Evolutionary conservation across 2,888 invertebrate species (phyloP), one percentile per base, ranked within the genome.

Genomic region (Polydrusus pterygomalis): DNA sequence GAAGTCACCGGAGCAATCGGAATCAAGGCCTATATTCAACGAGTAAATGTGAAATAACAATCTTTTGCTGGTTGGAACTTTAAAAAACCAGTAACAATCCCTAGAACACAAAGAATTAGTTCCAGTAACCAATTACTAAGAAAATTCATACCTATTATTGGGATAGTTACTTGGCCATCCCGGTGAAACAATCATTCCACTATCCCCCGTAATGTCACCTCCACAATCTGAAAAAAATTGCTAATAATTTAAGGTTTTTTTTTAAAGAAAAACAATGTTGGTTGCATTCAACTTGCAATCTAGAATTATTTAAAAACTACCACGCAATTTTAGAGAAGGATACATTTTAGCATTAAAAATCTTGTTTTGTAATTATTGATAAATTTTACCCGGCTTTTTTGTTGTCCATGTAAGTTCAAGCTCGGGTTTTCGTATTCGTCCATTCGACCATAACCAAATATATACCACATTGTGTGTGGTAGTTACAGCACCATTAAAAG

Each of bases 121-220:
- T n/a, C n/a, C n/a, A n/a, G n/a, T n/a, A n/a, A n/a, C n/a, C n/a
- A n/a, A n/a, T n/a, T n/a, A n/a, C n/a, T n/a, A n/a, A 10, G 2
- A 25, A 47, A 54, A 43, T 43, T 1, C n/a, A 47, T 81, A 87
- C 75, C 92, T 86, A 86, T 95, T 93, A 13, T 92, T 90, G 0
- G 97, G 97, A 88, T 97, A 98, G 78, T 90, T 91, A 11, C 95
- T 95, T 0, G 97, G 97, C 67, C 94, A 96, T 0, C 97, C 97
- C 0, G 97, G 97, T 1, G 96, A 96, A 64, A 90, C 91, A 18
- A 98, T 91, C 0, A 92, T 91, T 0, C 97, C 97, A 84, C 95
- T 93, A 3, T 90, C 88, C 0, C 90, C 90, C 2, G 84, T 81
- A 2, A 93, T 81, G 3, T 88, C 87, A 0, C 93, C 95, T 70